Evolutionary conservation across 2,113 vertebrate species (phyloP).

Genomic region (Peromyscus polionotus): DNA sequence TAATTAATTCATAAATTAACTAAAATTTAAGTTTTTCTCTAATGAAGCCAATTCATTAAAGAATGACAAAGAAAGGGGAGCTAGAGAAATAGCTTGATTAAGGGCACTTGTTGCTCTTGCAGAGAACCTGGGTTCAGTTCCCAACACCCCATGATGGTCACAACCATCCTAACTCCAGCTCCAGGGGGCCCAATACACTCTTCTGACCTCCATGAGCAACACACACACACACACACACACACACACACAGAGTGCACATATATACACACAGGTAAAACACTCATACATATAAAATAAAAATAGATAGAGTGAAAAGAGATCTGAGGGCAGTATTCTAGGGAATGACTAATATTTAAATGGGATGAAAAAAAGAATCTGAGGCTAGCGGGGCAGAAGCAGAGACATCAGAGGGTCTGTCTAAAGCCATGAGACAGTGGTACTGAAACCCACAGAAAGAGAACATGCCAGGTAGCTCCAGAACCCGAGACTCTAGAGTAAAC

Average conservation of each 20-base stretch:
- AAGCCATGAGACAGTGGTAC: neutral
- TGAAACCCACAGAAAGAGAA: neutral
- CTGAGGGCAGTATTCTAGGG: neutral
- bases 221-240: neutral
- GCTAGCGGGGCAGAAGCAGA: neutral
- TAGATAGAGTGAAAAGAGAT: neutral
- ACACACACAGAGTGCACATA: no score
- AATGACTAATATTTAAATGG: neutral
- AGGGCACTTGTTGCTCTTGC: neutral
- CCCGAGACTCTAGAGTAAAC: neutral
- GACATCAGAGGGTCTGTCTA: neutral
- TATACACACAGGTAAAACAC: neutral
- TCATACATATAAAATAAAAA: neutral
- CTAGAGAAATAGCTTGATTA: neutral
- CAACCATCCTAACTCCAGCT: neutral
- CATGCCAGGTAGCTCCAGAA: neutral
- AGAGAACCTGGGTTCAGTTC: neutral
- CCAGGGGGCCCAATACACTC: neutral
- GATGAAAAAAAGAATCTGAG: neutral
- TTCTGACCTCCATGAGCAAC: neutral
- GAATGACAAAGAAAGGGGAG: neutral
- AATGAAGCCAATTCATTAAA: neutral
- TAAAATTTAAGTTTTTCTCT: neutral
- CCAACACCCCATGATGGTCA: neutral
- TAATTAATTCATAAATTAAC: neutral